A percentile compares a stretch with the other conserved stretches of the same genome.
Evolutionary conservation across 2,113 vertebrate genomes (phyloP).

Genomic region (Pangasianodon gigas): DNA sequence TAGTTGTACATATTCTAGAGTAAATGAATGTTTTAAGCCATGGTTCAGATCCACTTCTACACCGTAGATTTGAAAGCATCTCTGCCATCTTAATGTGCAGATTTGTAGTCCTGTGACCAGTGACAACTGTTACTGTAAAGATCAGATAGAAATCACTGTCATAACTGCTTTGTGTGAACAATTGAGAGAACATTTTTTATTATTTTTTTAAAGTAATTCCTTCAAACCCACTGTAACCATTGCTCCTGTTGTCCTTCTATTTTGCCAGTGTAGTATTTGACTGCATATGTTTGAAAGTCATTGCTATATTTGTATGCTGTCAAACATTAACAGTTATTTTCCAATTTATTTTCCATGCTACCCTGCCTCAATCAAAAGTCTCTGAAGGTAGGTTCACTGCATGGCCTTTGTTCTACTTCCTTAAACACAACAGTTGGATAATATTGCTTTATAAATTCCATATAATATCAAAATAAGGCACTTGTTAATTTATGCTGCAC

Average conservation of each 20-base stretch:
- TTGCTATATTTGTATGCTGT: slow-evolving; percentile 15
- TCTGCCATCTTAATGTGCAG: slow-evolving; percentile 3
- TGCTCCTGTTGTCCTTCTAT: neutral
- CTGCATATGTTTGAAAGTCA: neutral
- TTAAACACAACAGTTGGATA: neutral
- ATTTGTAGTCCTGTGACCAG: slow-evolving; percentile 36
- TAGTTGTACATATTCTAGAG: neutral
- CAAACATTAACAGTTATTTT: slow-evolving; percentile 21
- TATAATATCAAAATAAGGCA: neutral
- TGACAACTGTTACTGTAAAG: neutral
- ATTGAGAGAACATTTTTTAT: neutral
- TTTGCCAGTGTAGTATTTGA: neutral
- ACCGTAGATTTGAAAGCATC: neutral
- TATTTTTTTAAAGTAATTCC: neutral
- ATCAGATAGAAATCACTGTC: too few relatives aligned
- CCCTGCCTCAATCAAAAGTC: slow-evolving; percentile 65
- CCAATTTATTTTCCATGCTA: slow-evolving; percentile 21
- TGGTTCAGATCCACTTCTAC: neutral
- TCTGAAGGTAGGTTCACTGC: slow-evolving; percentile 80
- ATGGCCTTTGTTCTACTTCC: neutral
- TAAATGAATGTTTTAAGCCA: neutral
- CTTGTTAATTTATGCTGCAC: neutral
- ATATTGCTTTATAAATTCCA: neutral
- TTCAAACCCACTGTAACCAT: neutral
- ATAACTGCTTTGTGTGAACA: slow-evolving; percentile 16